Evolutionary conservation across 2,888 invertebrate genomes (phyloP), one percentile per base, ranked within the genome.

Genomic region (Theretra japonica): DNA sequence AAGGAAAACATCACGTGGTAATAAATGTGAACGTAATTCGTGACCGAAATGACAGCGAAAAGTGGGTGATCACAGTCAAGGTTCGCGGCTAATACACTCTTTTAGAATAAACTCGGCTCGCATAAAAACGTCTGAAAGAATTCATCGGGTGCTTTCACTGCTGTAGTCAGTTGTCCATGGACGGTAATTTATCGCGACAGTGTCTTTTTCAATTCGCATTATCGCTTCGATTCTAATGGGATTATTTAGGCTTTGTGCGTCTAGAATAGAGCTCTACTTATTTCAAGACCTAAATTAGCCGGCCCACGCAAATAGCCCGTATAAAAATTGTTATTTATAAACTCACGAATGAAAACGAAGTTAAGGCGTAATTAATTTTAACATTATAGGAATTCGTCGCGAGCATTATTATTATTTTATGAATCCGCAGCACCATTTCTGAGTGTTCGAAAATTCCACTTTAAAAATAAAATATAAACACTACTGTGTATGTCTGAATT

Each of bases 81-180:
- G 58, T 58, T 25, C 23, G 48, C 41, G 23, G 65, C 23, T 65
- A 48, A 48, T 19, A 50, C 50, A 65, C 41, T 23, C 65, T n/a
- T 8, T 62, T 41, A 41, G 33, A 33, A 62, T 62, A 41, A 41
- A 62, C 62, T 23, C 23, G 23, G 23, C 17, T 23, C 23, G 15
- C 65, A 65, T 48, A 23, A 65, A 65, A 48, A 48, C 65, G 65
- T 65, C 48, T 65, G 48, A 65, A 65, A 41, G 21, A 65, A 65
- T 23, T 65, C 33, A 17, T 4, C 41, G 17, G 41, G 17, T 6
- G 41, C 48, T 65, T 65, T 65, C 23, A 21, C 65, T 65, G 23
- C 23, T 65, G 41, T 48, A 65, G 2, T 17, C n/a, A 53, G 15
- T 62, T 41, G 41, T 23, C 15, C 25, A 6, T 65, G 48, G 23